Conservation (phyloP, 1,140 invertebrate species). For the Ips nitidus region DNA sequence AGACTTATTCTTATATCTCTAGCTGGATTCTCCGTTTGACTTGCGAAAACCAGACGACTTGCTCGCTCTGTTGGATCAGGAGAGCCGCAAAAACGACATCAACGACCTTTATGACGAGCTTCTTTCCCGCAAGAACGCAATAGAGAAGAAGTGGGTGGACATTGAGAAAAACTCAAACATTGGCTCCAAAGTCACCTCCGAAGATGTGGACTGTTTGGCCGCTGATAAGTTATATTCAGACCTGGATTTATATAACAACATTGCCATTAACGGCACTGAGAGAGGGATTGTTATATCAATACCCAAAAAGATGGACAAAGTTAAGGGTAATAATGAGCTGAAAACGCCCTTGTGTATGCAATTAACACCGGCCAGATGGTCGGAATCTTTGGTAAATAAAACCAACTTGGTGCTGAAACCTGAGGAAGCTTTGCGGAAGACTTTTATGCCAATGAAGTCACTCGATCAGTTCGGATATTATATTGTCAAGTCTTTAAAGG, state of each 20-base stretch:
- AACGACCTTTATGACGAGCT: conserved; percentile 68
- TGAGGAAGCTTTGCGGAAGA: conserved; percentile 66
- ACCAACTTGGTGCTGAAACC: conserved; percentile 63
- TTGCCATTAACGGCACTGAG: conserved; percentile 57
- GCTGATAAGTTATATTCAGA: conserved; percentile 63
- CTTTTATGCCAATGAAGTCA: conserved; percentile 62
- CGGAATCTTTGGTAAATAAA: conserved; percentile 67
- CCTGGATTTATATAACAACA: conserved; percentile 71
- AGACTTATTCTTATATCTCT: background rate
- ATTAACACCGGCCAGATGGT: conserved; percentile 71
- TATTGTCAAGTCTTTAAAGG: conserved; percentile 63
- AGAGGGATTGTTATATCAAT: conserved; percentile 44
- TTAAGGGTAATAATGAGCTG: conserved; percentile 40
- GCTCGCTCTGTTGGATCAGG: conserved; percentile 79
- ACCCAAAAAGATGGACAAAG: conserved; percentile 42
- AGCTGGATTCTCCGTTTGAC: conserved; percentile 76
- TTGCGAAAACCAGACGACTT: conserved; percentile 78
- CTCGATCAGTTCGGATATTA: conserved; percentile 68
- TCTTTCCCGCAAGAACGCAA: conserved; percentile 62
- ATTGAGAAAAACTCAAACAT: conserved; percentile 64
- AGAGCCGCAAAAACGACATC: conserved; percentile 66
- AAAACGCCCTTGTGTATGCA: conserved; percentile 68
- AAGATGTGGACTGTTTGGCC: conserved; percentile 68
- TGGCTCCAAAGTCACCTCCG: conserved; percentile 62
- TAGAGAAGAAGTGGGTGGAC: conserved; percentile 65